Conservation (phyloP, 2,797 vertebrate species). For the Chaunax sp. region DNA sequence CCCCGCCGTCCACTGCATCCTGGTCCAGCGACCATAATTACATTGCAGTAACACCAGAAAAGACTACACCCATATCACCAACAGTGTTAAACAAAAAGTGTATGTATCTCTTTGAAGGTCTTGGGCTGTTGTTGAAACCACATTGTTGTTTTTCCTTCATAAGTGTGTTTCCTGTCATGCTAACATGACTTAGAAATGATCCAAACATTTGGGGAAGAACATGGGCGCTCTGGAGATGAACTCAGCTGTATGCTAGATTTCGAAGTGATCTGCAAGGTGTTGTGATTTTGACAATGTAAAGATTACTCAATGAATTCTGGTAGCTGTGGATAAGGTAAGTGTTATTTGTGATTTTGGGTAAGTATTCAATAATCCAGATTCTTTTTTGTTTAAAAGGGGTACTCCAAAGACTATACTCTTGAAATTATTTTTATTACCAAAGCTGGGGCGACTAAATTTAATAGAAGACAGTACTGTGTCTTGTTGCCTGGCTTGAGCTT, state of each 20-base stretch:
- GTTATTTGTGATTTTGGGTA: slow-evolving; percentile 53
- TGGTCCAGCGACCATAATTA: slow-evolving; percentile 99
- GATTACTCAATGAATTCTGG: slow-evolving; percentile 50
- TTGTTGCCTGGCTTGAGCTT: not conserved
- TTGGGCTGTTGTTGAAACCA: slow-evolving; percentile 67
- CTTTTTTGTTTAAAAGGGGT: slow-evolving; percentile 30
- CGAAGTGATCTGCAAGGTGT: slow-evolving; percentile 44
- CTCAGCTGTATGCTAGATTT: slow-evolving; percentile 42
- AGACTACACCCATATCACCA: slow-evolving; percentile 94
- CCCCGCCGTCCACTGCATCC: slow-evolving; percentile 88
- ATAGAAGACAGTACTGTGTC: too few relatives aligned
- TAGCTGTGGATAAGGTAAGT: slow-evolving; percentile 80
- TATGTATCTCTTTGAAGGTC: slow-evolving; percentile 94
- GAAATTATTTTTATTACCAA: not conserved
- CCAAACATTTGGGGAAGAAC: slow-evolving; percentile 35
- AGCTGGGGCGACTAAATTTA: too few relatives aligned
- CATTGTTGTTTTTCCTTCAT: slow-evolving; percentile 48
- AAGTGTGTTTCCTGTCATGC: slow-evolving; percentile 58
- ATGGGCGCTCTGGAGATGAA: slow-evolving; percentile 38
- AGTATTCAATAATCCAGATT: slow-evolving; percentile 59
- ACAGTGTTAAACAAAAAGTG: slow-evolving; percentile 98
- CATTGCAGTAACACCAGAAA: slow-evolving; percentile 99
- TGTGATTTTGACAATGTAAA: slow-evolving; percentile 54
- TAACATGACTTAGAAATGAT: slow-evolving; percentile 47
- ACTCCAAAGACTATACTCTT: slow-evolving; percentile 21